phyloP scores from a whole-genome alignment of 2,113 vertebrate genomes.

The Alaudala cheleensis region DNA sequence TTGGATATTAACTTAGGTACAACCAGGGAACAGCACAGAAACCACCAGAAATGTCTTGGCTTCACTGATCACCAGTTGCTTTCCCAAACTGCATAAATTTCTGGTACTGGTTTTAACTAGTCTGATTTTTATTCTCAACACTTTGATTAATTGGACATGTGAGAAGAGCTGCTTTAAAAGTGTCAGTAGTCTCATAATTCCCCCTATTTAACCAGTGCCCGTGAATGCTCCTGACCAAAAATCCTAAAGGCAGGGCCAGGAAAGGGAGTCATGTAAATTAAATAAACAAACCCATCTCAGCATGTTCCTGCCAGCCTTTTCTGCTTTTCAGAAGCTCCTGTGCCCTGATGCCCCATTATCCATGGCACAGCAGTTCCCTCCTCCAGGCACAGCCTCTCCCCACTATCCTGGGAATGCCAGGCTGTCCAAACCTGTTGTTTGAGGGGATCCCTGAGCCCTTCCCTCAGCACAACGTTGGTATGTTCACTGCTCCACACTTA shows the following conservation, averaged over 20 bases:
- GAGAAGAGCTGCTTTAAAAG: background rate
- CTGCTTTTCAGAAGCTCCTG: background rate
- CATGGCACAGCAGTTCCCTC: background rate
- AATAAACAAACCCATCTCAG: background rate
- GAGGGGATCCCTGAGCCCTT: background rate
- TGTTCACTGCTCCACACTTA: background rate
- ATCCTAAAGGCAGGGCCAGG: background rate
- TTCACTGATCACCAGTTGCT: background rate
- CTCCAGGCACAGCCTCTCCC: background rate
- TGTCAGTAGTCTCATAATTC: rapidly evolving
- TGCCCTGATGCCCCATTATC: background rate
- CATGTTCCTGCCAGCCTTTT: background rate
- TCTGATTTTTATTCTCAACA: background rate
- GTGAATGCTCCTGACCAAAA: background rate
- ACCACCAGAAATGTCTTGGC: background rate
- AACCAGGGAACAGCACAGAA: background rate
- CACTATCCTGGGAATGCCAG: background rate
- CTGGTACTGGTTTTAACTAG: background rate
- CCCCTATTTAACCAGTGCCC: rapidly evolving
- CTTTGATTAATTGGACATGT: background rate
- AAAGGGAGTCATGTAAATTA: background rate
- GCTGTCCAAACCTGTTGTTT: rapidly evolving
- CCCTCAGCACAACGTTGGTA: rapidly evolving
- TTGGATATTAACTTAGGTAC: background rate
- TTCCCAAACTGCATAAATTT: background rate